These are phyloP conservation scores for Xylota segnis DNA, from an alignment of 2,888 invertebrate species.

Conservation along the genomic window DNA sequence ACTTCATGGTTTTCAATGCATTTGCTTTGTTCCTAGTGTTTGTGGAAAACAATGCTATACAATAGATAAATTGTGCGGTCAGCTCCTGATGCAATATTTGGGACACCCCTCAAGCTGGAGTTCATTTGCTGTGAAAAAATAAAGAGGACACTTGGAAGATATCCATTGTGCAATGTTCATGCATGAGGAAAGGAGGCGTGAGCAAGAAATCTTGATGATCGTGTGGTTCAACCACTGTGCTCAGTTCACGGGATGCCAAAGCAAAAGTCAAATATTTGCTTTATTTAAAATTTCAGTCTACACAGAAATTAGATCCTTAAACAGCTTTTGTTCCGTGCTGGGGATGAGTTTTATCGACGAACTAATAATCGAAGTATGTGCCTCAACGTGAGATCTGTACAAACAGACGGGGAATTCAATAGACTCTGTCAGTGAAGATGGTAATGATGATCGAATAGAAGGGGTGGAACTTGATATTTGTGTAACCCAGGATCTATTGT, in stretches of 20 bases:
- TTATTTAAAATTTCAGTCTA: conserved; percentile 25
- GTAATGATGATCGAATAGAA: conserved; percentile 44
- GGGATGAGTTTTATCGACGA: conserved; percentile 23
- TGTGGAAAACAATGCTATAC: conserved; percentile 53
- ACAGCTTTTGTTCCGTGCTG: conserved; percentile 46
- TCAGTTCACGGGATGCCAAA: neutral
- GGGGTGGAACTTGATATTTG: conserved; percentile 75
- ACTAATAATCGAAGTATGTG: conserved; percentile 25
- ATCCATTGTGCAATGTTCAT: conserved; percentile 9
- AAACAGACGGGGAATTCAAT: conserved; percentile 36
- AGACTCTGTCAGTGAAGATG: conserved; percentile 35
- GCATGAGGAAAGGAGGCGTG: conserved; percentile 23
- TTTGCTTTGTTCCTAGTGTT: conserved; percentile 50
- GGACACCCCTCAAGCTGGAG: conserved; percentile 29
- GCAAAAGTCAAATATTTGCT: conserved; percentile 39
- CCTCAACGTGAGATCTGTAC: conserved; percentile 25
- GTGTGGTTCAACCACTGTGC: no score
- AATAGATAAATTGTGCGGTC: conserved; percentile 61
- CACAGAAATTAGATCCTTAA: conserved; percentile 51
- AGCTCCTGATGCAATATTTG: conserved; percentile 55
- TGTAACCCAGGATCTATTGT: conserved; percentile 67
- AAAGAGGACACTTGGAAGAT: conserved; percentile 19
- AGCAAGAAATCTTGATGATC: conserved; percentile 3
- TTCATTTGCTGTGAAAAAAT: conserved; percentile 39
- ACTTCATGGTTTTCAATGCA: conserved; percentile 23